Percentiles rank a stretch among this genome's conserved stretches.
phyloP scores from a whole-genome alignment of 2,113 vertebrate genomes.

The Labeo rohita region DNA sequence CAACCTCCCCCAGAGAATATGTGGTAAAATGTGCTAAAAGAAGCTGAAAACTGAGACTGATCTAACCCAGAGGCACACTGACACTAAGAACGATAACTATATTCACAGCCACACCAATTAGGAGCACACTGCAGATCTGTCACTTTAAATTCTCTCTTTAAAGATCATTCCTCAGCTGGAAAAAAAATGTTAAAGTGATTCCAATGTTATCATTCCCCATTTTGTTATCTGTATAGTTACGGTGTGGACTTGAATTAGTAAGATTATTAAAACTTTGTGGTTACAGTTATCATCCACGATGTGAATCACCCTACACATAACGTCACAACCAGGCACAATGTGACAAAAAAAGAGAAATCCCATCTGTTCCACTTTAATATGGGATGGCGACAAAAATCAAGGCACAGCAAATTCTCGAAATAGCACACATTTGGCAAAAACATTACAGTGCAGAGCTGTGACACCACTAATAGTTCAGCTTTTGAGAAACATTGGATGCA shows the following conservation, averaged over 20 bases:
- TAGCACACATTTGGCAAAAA: neutral
- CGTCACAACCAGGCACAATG: neutral
- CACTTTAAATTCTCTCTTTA: too few relatives aligned
- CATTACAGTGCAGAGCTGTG: neutral
- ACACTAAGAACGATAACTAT: neutral
- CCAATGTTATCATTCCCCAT: neutral
- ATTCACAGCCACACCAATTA: neutral
- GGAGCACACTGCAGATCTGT: too few relatives aligned
- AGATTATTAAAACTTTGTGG: neutral
- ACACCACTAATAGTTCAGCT: conserved; percentile 9
- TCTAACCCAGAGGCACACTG: neutral
- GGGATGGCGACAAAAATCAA: neutral
- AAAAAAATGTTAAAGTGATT: neutral
- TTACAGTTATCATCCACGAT: neutral
- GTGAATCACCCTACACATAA: neutral
- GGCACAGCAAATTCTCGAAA: neutral
- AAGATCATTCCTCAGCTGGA: neutral
- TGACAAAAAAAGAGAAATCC: neutral
- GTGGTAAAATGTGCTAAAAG: neutral
- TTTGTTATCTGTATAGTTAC: neutral
- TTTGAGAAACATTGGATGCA: neutral
- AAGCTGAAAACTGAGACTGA: neutral
- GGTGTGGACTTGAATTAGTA: neutral
- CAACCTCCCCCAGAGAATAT: neutral
- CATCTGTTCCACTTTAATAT: neutral